Conservation (phyloP, 2,888 invertebrate genomes). For the Heterodera filipjevi region DNA sequence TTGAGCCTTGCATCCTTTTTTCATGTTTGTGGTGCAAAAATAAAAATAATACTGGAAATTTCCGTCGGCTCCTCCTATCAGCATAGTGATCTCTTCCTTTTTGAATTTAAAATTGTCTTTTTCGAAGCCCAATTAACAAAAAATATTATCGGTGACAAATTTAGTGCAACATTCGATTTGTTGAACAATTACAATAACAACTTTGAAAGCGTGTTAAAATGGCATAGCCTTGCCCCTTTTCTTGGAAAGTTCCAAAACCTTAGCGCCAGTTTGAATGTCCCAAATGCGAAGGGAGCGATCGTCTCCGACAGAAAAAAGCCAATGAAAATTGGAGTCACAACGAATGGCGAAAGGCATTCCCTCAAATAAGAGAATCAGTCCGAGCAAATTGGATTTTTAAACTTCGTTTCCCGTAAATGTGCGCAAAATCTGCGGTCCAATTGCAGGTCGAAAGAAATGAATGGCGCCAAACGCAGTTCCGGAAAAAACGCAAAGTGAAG, state of each 20-base stretch:
- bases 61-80: too few species aligned
- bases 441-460: constrained; percentile 14
- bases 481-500: constrained; percentile 20
- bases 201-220: too few species aligned
- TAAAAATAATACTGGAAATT: too few species aligned
- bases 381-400: neutral
- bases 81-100: too few species aligned
- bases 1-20: too few species aligned
- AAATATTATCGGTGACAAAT: too few species aligned
- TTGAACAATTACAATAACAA: too few species aligned
- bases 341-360: constrained; percentile 25
- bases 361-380: neutral
- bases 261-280: neutral
- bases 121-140: too few species aligned
- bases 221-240: too few species aligned
- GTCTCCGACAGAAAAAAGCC: constrained; percentile 24
- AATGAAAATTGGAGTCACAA: neutral
- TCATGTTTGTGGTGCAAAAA: too few species aligned
- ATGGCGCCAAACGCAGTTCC: constrained; percentile 18
- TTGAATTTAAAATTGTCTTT: too few species aligned
- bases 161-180: too few species aligned
- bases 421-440: constrained; percentile 7
- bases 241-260: neutral
- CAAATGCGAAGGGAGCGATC: constrained; percentile 25
- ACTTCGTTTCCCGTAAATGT: constrained; percentile 14